Percentiles rank a stretch among this genome's conserved stretches.
Conservation (phyloP, 2,888 invertebrate genomes). For the Dendrolimus pini region DNA sequence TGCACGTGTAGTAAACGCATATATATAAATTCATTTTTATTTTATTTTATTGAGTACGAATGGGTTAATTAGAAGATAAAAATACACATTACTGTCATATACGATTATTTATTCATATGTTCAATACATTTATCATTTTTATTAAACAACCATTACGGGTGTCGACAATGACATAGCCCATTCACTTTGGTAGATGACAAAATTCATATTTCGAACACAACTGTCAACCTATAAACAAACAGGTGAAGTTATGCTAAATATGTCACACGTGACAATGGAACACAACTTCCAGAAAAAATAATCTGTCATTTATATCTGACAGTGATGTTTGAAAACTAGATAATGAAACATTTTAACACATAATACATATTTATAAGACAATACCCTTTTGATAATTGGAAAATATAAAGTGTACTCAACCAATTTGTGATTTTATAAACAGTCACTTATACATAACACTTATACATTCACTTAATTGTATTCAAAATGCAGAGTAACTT, state of each 20-base stretch:
- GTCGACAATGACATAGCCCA: conserved; percentile 14
- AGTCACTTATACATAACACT: conserved; percentile 14
- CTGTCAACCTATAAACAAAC: conserved; percentile 10
- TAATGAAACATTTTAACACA: conserved; percentile 3
- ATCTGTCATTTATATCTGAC: not conserved
- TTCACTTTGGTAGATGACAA: conserved; percentile 34
- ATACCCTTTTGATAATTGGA: conserved; percentile 8
- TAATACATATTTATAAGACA: conserved; percentile 15
- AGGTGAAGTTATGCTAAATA: no score
- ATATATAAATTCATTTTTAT: no score
- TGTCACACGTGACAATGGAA: no score
- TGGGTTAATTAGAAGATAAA: not conserved
- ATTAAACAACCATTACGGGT: conserved; percentile 39
- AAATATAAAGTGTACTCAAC: not conserved
- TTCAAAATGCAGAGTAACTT: conserved; percentile 53
- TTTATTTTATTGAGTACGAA: no score
- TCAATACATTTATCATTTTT: conserved; percentile 48
- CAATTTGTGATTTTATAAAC: not conserved
- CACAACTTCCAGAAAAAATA: no score
- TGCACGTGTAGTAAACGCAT: no score
- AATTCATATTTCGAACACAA: conserved; percentile 10
- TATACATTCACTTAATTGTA: conserved; percentile 26
- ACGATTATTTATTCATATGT: conserved; percentile 60
- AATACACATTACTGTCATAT: conserved; percentile 15
- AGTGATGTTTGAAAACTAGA: not conserved